Base-by-base conservation (phyloP, 2,797 vertebrate genomes). In the Apogon talboti region DNA sequence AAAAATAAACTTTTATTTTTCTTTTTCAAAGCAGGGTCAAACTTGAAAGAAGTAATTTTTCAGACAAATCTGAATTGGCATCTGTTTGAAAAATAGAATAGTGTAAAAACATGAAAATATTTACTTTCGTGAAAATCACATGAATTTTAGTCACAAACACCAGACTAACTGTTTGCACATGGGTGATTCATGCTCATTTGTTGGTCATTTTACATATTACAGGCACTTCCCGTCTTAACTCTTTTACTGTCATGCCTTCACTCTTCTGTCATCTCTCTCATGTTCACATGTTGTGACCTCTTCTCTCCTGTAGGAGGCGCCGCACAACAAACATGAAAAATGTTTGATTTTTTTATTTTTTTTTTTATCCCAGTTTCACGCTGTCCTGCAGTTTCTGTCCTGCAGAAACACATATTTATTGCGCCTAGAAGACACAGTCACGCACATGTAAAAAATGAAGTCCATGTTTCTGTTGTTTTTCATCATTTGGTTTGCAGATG, bases 221-320 rank as follows among this genome's bases (percentile, higher is more conserved):
- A 11, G 44, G 16, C 18, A 18, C 40, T 46, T 7, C 11, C 3
- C 1, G 0, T 11, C n/a, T 18, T 1, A 50, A 63, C 33, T 47
- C 37, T 46, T 58, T 75, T n/a, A 16, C 38, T 19, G n/a, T n/a
- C 44, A 30, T 66, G 38, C 42, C 0, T 11, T 69, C 47, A 18
- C 47, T 45, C 16, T 4, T 0, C 38, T 63, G 57, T 42, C 55
- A 50, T 77, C 62, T 15, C 40, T 10, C 4, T 11, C 18, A 15
- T 6, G 15, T n/a, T 1, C 1, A 43, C 0, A 6, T 12, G n/a
- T 6, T 15, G 7, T 51, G 21, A 14, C 41, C 6, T 18, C 7
- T 44, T 37, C n/a, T 78, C 35, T 76, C 91, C 93, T 83, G 81
- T 81, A 82, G 91, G 90, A 35, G 92, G 92, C 92, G 92, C 88